Evolutionary conservation across 2,113 vertebrate species (phyloP), one percentile per base, ranked within the genome.

Genomic region (Tichodroma muraria): DNA sequence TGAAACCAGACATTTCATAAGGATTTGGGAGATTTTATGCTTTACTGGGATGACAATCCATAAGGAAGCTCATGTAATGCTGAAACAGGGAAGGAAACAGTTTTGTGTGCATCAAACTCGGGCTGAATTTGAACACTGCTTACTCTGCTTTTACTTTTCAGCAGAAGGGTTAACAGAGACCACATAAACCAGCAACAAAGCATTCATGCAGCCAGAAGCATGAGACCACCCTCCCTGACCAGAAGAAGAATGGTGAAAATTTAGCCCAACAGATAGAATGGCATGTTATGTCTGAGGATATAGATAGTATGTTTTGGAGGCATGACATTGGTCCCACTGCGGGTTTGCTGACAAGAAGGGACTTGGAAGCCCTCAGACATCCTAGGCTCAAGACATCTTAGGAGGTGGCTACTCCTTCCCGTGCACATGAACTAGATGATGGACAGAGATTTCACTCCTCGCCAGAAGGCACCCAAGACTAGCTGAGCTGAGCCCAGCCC

Each of bases 191-290:
- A 80, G 15, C 27, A n/a, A 18, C 6, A 21, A 53, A 28, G 7
- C 38, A 40, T 35, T n/a, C 22, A 21, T 24, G 5, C 13, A 33
- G n/a, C 17, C 25, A 45, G 53, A 59, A 76, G 14, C 8, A 13
- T 0, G 0, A 37, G 8, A 56, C 13, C 13, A 59, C 4, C 8
- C 12, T 52, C 3, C 0, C 2, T n/a, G 19, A 6, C 13, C n/a
- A n/a, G 35, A 73, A 49, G 12, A 44, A 54, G 44, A 23, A 24
- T 1, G 4, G 11, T 27, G 30, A 53, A 22, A 53, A 40, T 66
- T 8, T 38, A 6, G 27, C 11, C 24, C 8, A 13, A 70, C 19
- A 42, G 40, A 56, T 7, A 60, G 25, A 24, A 37, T 15, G 2
- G 1, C 6, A 4, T 19, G 31, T 40, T 45, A 45, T 20, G 8